A percentile compares a stretch with the other conserved stretches of the same genome.
These are phyloP conservation scores for Caerostris extrusa DNA, from an alignment of 1,140 invertebrate genomes.

Conservation along the genomic window DNA sequence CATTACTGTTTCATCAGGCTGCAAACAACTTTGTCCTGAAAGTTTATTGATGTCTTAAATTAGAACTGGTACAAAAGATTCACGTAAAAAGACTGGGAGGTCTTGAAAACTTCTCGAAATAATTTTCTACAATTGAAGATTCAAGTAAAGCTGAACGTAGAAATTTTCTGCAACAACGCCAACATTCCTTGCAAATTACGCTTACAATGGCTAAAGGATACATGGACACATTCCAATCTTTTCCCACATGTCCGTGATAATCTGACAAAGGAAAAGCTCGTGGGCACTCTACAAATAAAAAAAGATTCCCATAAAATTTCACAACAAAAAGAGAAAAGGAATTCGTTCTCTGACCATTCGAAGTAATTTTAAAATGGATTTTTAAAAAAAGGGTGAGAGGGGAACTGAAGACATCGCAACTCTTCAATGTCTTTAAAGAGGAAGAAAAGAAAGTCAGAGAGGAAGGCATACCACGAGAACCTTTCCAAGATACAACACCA, in stretches of 20 bases:
- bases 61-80: too few relatives aligned
- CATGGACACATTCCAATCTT: neutral
- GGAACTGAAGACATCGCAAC: neutral
- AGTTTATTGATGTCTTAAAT: too few relatives aligned
- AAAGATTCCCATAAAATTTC: neutral
- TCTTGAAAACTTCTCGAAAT: neutral
- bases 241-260: neutral
- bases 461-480: neutral
- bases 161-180: neutral
- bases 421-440: neutral
- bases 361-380: constrained; percentile 32
- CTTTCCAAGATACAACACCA: constrained; percentile 1
- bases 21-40: too few relatives aligned
- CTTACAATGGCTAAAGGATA: neutral
- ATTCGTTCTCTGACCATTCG: neutral
- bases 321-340: neutral
- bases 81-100: neutral
- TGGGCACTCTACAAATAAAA: neutral
- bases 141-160: neutral
- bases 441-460: neutral
- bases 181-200: neutral
- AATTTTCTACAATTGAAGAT: neutral
- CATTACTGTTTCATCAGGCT: too few relatives aligned
- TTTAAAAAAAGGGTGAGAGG: neutral
- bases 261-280: neutral